A percentile compares a stretch with the other conserved stretches of the same genome.
Conservation (phyloP, 2,888 invertebrate genomes). For the Hemistola chrysoprasaria region DNA sequence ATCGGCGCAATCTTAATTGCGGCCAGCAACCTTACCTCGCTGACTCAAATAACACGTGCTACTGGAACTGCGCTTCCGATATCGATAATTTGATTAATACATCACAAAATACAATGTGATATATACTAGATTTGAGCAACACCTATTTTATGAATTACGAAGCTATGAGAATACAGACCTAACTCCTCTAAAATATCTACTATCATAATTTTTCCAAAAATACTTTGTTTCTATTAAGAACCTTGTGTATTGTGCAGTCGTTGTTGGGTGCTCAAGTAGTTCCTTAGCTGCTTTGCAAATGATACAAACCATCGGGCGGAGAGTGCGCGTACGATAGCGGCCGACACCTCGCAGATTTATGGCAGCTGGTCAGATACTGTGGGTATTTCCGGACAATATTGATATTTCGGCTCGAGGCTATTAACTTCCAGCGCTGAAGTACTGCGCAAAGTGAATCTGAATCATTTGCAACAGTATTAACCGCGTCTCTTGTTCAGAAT, state of each 20-base stretch:
- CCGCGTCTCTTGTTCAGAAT: constrained; percentile 17
- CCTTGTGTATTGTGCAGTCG: constrained; percentile 17
- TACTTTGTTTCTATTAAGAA: too few relatives aligned
- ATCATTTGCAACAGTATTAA: constrained; percentile 36
- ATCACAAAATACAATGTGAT: constrained; percentile 33
- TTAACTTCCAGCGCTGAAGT: constrained; percentile 70
- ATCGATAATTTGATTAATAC: constrained; percentile 44
- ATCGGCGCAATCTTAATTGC: constrained; percentile 77
- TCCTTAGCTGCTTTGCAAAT: constrained; percentile 75
- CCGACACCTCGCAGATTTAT: constrained; percentile 78
- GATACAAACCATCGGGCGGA: constrained; percentile 77
- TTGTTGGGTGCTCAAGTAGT: constrained; percentile 46
- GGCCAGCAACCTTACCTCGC: constrained; percentile 75
- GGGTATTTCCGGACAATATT: constrained; percentile 71
- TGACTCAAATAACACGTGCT: constrained; percentile 75
- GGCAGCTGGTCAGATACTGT: constrained; percentile 55
- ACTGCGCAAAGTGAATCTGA: constrained; percentile 60
- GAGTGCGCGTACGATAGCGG: constrained; percentile 69
- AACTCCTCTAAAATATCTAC: too few relatives aligned
- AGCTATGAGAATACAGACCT: too few relatives aligned
- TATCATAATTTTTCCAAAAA: too few relatives aligned
- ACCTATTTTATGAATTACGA: too few relatives aligned
- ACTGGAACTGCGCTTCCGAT: constrained; percentile 28
- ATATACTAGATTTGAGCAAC: too few relatives aligned
- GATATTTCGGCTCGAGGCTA: constrained; percentile 70